phyloP scores from a whole-genome alignment of 2,888 invertebrate species.

The Mesodorylaimus sp. region DNA sequence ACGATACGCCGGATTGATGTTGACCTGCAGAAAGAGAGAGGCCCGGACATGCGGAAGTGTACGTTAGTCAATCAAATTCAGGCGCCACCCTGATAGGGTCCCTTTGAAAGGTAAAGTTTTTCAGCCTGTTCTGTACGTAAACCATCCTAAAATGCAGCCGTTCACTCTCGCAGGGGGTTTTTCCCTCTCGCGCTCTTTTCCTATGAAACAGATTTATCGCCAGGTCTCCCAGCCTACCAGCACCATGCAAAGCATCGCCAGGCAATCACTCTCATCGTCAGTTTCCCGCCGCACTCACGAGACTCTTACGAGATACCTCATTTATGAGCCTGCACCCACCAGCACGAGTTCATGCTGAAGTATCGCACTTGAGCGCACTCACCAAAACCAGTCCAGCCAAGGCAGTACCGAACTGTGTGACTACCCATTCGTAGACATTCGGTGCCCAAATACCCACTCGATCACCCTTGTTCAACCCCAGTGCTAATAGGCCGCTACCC shows the following conservation, averaged over 20 bases:
- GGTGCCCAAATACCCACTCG: constrained; percentile 60
- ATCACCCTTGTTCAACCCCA: constrained; percentile 53
- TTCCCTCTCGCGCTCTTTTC: not conserved
- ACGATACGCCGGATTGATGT: constrained; percentile 55
- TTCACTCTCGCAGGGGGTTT: not conserved
- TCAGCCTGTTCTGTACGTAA: too few relatives aligned
- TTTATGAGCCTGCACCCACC: not conserved
- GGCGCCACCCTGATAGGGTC: not conserved
- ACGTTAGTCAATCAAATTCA: not conserved
- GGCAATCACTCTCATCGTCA: not conserved
- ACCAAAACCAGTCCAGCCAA: constrained; percentile 54
- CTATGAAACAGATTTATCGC: not conserved
- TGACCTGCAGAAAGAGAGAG: constrained; percentile 39
- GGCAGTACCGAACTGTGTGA: constrained; percentile 50
- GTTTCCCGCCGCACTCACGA: too few relatives aligned
- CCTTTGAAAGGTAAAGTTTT: not conserved
- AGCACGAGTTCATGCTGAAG: not conserved
- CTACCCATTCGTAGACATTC: constrained; percentile 55
- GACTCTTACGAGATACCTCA: too few relatives aligned
- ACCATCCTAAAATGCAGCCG: not conserved
- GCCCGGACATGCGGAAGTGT: not conserved
- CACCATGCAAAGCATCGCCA: too few relatives aligned
- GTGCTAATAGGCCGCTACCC: constrained; percentile 49
- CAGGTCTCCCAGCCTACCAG: too few relatives aligned
- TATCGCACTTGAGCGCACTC: constrained; percentile 17